A percentile compares a stretch with the other conserved stretches of the same genome.
Conservation (phyloP, 1,140 invertebrate species). For the Araneus ventricosus region DNA sequence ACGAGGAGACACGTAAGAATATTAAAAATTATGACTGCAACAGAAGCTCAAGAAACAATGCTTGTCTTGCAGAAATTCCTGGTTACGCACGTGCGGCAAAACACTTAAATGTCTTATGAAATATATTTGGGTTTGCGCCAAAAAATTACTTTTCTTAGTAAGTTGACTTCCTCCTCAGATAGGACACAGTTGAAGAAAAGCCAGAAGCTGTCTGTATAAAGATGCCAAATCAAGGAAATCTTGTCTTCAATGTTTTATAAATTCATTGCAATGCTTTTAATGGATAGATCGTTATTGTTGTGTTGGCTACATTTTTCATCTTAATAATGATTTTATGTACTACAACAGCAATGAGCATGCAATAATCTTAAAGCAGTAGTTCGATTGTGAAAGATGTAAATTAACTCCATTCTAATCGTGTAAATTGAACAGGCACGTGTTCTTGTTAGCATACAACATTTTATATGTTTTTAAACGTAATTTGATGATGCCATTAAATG, state of each 20-base stretch:
- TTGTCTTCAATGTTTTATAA: neutral
- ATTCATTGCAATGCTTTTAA: neutral
- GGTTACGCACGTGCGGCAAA: slow-evolving; percentile 49
- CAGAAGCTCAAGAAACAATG: neutral
- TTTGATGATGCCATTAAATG: too few relatives aligned
- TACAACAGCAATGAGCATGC: too few relatives aligned
- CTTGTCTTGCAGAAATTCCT: neutral
- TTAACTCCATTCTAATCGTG: too few relatives aligned
- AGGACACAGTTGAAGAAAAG: slow-evolving; percentile 14
- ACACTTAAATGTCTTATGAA: slow-evolving; percentile 61
- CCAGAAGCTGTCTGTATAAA: neutral
- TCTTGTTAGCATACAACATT: too few relatives aligned
- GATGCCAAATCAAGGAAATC: neutral
- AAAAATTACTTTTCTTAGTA: slow-evolving; percentile 40
- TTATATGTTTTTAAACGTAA: too few relatives aligned
- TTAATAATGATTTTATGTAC: too few relatives aligned
- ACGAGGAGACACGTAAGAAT: neutral
- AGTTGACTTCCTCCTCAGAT: neutral
- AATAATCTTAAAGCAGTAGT: too few relatives aligned
- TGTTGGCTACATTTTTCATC: too few relatives aligned
- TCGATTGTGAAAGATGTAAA: too few relatives aligned
- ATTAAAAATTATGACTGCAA: neutral
- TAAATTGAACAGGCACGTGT: too few relatives aligned
- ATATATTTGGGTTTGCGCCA: slow-evolving; percentile 40
- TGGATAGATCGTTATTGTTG: neutral